These are phyloP conservation scores for Esperia sulphurella DNA, from an alignment of 2,888 invertebrate species.

Conservation along the genomic window DNA sequence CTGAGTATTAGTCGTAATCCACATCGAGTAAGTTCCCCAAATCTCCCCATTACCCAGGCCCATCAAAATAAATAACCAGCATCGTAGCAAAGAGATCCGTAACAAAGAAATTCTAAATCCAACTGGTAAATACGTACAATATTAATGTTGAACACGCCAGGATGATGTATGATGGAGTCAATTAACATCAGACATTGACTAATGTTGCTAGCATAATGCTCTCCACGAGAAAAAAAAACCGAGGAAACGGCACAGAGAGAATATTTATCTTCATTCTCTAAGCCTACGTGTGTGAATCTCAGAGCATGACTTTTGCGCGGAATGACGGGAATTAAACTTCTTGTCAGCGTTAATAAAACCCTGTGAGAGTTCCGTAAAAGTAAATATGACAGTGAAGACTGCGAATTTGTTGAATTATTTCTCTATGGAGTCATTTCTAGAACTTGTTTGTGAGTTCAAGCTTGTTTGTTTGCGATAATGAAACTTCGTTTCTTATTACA, in stretches of 20 bases:
- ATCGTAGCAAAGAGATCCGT: background rate
- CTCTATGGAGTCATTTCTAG: too few species aligned
- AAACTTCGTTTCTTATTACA: too few species aligned
- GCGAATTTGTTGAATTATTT: too few species aligned
- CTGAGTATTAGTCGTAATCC: too few species aligned
- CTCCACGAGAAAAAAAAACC: conserved; percentile 21
- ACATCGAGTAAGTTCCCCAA: too few species aligned
- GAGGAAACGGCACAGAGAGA: conserved; percentile 2
- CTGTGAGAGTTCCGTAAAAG: background rate
- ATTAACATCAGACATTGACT: conserved; percentile 34
- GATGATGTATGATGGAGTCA: conserved; percentile 30
- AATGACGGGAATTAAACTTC: conserved; percentile 4
- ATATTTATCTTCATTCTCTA: conserved; percentile 10
- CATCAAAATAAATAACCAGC: background rate
- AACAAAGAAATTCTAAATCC: conserved; percentile 16
- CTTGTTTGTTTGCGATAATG: too few species aligned
- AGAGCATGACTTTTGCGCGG: conserved; percentile 2
- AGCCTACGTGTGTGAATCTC: conserved; percentile 8
- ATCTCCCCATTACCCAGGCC: too few species aligned
- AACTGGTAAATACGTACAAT: conserved; percentile 9
- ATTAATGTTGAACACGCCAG: conserved; percentile 19
- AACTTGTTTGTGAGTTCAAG: too few species aligned
- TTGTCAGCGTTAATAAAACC: background rate
- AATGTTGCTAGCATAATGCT: conserved; percentile 26
- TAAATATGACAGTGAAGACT: background rate